A percentile compares a stretch with the other conserved stretches of the same genome.
These are phyloP conservation scores for Lochmaea crataegi DNA, from an alignment of 2,888 invertebrate genomes.

Conservation along the genomic window DNA sequence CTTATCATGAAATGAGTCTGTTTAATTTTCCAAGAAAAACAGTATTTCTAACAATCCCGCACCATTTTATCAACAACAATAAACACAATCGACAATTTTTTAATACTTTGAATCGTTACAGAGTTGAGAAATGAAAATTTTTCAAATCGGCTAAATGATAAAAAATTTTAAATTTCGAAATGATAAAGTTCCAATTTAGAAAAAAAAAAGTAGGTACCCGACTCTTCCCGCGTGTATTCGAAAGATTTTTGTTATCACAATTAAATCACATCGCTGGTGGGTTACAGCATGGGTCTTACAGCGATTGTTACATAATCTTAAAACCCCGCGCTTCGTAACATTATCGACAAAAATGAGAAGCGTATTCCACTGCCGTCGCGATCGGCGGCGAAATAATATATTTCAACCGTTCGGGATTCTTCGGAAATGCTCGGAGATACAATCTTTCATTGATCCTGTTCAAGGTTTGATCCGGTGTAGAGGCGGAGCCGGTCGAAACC, in stretches of 20 bases:
- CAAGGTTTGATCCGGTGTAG: conserved; percentile 27
- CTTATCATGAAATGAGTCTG: conserved; percentile 44
- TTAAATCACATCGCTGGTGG: conserved; percentile 42
- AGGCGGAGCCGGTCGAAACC: conserved; percentile 12
- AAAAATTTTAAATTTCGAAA: not conserved
- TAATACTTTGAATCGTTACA: not conserved
- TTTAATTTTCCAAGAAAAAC: conserved; percentile 8
- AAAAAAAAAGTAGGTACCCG: conserved; percentile 6
- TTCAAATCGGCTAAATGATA: not conserved
- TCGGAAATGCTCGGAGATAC: conserved; percentile 37
- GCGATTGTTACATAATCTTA: conserved; percentile 43
- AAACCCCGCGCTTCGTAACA: conserved; percentile 50
- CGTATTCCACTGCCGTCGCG: conserved; percentile 48
- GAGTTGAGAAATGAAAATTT: not conserved
- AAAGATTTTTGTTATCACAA: conserved; percentile 40
- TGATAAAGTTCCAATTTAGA: not conserved
- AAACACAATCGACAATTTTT: not conserved
- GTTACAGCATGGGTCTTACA: conserved; percentile 38
- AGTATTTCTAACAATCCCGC: not conserved
- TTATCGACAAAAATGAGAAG: conserved; percentile 54
- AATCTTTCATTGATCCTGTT: conserved; percentile 39
- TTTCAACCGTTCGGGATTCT: conserved; percentile 45
- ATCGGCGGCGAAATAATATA: conserved; percentile 46
- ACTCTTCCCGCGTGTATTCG: conserved; percentile 43
- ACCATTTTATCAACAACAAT: not conserved